Evolutionary conservation across 2,888 invertebrate species (phyloP).

Genomic region (Amphimallon solstitiale): DNA sequence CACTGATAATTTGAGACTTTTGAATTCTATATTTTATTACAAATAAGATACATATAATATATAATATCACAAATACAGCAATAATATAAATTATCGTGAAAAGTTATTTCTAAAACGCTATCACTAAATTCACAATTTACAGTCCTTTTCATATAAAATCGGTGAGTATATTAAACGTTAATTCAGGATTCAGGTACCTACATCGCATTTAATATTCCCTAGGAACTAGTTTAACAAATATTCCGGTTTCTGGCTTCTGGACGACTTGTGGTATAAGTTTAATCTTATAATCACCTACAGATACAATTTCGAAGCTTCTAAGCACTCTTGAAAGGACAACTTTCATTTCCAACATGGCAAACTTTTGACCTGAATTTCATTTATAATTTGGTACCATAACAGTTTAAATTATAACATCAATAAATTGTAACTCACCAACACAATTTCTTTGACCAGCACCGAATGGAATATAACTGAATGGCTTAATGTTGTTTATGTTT

Average conservation of each 20-base stretch:
- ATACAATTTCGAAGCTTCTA: constrained; percentile 60
- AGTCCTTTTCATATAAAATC: too few species aligned
- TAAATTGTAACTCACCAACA: constrained; percentile 25
- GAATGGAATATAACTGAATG: constrained; percentile 56
- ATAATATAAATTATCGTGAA: too few species aligned
- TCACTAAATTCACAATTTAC: too few species aligned
- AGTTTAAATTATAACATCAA: background rate
- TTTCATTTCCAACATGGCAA: constrained; percentile 66
- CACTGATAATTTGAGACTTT: too few species aligned
- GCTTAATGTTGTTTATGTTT: constrained; percentile 50
- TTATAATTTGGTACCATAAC: background rate
- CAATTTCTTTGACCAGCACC: constrained; percentile 57
- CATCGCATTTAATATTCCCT: constrained; percentile 24
- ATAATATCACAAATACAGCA: too few species aligned
- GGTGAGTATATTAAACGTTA: too few species aligned
- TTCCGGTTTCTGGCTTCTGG: constrained; percentile 35
- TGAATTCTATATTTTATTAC: too few species aligned
- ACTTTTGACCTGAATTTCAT: constrained; percentile 58
- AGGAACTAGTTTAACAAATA: constrained; percentile 20
- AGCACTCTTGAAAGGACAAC: constrained; percentile 64
- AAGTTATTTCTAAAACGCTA: too few species aligned
- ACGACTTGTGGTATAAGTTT: constrained; percentile 37
- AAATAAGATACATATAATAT: too few species aligned
- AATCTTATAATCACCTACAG: constrained; percentile 36
- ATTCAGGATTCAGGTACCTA: too few species aligned